Conservation (phyloP, 2,888 invertebrate species). For the Seira ritae region DNA sequence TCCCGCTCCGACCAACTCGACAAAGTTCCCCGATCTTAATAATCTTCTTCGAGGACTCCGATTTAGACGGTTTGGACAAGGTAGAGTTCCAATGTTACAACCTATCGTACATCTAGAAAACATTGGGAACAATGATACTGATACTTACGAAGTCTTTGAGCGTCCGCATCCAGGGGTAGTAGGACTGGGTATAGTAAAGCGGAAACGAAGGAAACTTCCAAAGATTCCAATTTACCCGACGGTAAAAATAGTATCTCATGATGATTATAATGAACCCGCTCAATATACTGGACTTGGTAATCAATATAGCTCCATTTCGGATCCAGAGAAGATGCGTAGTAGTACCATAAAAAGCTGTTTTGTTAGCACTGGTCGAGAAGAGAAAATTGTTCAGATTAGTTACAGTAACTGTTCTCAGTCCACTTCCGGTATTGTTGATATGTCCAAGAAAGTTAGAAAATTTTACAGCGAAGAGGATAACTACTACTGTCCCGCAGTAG, state of each 20-base stretch:
- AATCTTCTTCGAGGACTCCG: slow-evolving; percentile 57
- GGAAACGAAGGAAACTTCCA: slow-evolving; percentile 47
- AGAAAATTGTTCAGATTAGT: background rate
- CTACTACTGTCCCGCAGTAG: slow-evolving; percentile 44
- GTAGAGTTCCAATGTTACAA: slow-evolving; percentile 35
- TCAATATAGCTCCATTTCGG: background rate
- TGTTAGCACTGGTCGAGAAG: background rate
- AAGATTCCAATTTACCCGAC: slow-evolving; percentile 40
- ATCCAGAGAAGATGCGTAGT: no score
- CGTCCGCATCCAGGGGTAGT: slow-evolving; percentile 35
- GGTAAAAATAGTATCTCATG: slow-evolving; percentile 33
- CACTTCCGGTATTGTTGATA: slow-evolving; percentile 26
- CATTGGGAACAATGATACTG: slow-evolving; percentile 8
- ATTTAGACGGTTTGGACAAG: slow-evolving; percentile 49
- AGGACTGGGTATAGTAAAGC: slow-evolving; percentile 56
- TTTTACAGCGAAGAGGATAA: slow-evolving; percentile 54
- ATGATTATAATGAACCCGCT: slow-evolving; percentile 23
- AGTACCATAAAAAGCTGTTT: background rate
- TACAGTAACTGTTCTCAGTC: slow-evolving; percentile 15
- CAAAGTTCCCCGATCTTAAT: slow-evolving; percentile 54
- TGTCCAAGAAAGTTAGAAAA: slow-evolving; percentile 34
- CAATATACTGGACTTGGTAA: slow-evolving; percentile 43
- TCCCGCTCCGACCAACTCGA: slow-evolving; percentile 44
- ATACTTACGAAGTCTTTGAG: slow-evolving; percentile 33
- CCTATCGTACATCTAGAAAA: slow-evolving; percentile 27